These are phyloP conservation scores for Andrena bicolor DNA, from an alignment of 2,888 invertebrate genomes.

Conservation along the genomic window DNA sequence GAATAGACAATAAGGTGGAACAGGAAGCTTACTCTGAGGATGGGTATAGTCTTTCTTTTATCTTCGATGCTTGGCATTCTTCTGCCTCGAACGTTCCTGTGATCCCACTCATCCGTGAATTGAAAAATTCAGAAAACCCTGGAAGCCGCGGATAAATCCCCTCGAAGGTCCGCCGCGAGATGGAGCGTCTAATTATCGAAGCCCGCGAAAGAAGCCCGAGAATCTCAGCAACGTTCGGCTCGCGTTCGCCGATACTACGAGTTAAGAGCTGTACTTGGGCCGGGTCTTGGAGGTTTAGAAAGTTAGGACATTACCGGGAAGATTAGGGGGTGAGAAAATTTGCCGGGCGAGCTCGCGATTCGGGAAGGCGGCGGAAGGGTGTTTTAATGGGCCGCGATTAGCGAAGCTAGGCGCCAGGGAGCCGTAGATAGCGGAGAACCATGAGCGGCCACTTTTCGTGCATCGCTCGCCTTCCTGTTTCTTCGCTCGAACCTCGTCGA, in stretches of 20 bases:
- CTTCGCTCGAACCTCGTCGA: slow-evolving; percentile 62
- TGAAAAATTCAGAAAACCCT: neutral
- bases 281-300: slow-evolving; percentile 74
- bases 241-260: slow-evolving; percentile 51
- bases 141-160: neutral
- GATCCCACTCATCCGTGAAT: neutral
- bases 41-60: no score
- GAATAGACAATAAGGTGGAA: no score
- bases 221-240: slow-evolving; percentile 31
- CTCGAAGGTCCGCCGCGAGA: neutral
- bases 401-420: slow-evolving; percentile 83
- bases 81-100: no score
- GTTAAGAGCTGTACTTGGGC: slow-evolving; percentile 59
- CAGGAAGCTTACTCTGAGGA: no score
- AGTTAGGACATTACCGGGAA: slow-evolving; percentile 79
- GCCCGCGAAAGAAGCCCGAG: slow-evolving; percentile 33
- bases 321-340: slow-evolving; percentile 81
- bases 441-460: slow-evolving; percentile 78
- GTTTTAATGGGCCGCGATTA: slow-evolving; percentile 83
- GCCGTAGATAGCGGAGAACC: slow-evolving; percentile 77
- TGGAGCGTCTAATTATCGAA: slow-evolving; percentile 38
- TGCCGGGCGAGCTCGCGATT: slow-evolving; percentile 66
- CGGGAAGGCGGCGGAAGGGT: slow-evolving; percentile 72
- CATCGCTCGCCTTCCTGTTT: slow-evolving; percentile 67
- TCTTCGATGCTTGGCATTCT: no score